Base-by-base conservation (phyloP, 2,888 invertebrate genomes). In the Xanthorhoe spadicearia region DNA sequence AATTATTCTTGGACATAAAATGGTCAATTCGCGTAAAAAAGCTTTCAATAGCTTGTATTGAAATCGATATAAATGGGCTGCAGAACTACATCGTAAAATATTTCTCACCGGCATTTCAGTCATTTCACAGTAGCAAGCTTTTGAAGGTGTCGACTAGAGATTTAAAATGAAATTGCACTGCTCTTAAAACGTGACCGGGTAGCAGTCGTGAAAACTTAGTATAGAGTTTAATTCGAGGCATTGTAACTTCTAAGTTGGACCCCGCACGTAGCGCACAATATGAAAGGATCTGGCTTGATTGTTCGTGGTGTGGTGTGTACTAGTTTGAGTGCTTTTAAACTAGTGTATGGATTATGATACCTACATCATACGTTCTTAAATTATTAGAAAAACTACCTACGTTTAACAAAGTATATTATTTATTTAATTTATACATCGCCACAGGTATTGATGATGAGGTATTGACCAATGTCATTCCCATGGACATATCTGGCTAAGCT, bases 111-210 rank as follows among this genome's bases (percentile, higher is more conserved):
- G 7, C 32, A 60, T 15, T 64, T 28, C 23, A 7, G 10, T 57
- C 53, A 54, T 53, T 66, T 64, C 52, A 15, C 50, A 66, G 67
- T 57, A 69, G 56, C 51, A 61, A 46, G 49, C 66, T 63, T 64
- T 62, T 58, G 58, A 66, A 32, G 55, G 59, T 53, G 69, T 65
- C 66, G 64, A 63, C 66, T 66, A 49, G 61, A 68, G 71, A 73
- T 74, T 74, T 72, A 71, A 77, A 77, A 77, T 77, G 71, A 77
- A 79, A 78, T 74, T 76, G 76, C 77, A 75, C 61, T 67, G 70
- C 72, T 74, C 72, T 78, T 75, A 71, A 74, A 76, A 77, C 75
- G 77, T 77, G 76, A 76, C 77, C 71, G 61, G 72, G 65, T 66
- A 66, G 70, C 68, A 72, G 66, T 71, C 59, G 68, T 32, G 68